Evolutionary conservation across 2,797 vertebrate genomes (phyloP).

Genomic region (Luscinia megarhynchos): DNA sequence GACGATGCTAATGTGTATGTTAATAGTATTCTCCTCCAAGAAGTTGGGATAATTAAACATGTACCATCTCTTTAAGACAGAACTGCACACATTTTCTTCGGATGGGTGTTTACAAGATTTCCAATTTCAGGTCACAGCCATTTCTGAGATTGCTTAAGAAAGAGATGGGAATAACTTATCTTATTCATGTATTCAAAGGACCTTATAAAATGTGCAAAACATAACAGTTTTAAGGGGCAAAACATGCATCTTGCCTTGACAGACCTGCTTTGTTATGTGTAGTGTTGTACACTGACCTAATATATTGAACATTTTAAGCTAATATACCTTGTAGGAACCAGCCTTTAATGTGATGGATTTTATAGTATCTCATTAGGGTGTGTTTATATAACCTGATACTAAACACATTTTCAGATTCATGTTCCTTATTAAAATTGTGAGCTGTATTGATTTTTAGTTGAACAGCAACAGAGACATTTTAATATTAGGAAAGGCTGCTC

Average conservation of each 20-base stretch:
- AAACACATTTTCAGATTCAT: conserved; percentile 83
- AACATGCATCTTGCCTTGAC: conserved; percentile 81
- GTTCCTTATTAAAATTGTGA: conserved; percentile 84
- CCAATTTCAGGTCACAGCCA: conserved; percentile 85
- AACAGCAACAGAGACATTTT: conserved; percentile 72
- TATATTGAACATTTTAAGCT: conserved; percentile 83
- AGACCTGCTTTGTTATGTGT: conserved; percentile 81
- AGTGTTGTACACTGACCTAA: conserved; percentile 81
- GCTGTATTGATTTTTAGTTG: conserved; percentile 79
- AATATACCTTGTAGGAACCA: conserved; percentile 83
- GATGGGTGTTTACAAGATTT: conserved; percentile 87
- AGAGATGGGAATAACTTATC: conserved; percentile 81
- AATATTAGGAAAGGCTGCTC: conserved; percentile 70
- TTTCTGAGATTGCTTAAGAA: conserved; percentile 84
- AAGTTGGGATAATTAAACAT: conserved; percentile 86
- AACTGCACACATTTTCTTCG: conserved; percentile 80
- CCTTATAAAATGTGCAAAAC: conserved; percentile 85
- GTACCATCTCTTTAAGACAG: conserved; percentile 85
- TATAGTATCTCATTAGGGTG: conserved; percentile 84
- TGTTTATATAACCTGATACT: conserved; percentile 84
- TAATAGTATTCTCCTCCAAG: conserved; percentile 83
- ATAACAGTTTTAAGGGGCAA: conserved; percentile 82
- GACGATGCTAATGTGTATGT: conserved; percentile 84
- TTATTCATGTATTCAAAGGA: conserved; percentile 86
- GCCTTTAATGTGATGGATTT: conserved; percentile 85